Evolutionary conservation across 2,888 invertebrate species (phyloP).

Genomic region (Odontocolon sp.): DNA sequence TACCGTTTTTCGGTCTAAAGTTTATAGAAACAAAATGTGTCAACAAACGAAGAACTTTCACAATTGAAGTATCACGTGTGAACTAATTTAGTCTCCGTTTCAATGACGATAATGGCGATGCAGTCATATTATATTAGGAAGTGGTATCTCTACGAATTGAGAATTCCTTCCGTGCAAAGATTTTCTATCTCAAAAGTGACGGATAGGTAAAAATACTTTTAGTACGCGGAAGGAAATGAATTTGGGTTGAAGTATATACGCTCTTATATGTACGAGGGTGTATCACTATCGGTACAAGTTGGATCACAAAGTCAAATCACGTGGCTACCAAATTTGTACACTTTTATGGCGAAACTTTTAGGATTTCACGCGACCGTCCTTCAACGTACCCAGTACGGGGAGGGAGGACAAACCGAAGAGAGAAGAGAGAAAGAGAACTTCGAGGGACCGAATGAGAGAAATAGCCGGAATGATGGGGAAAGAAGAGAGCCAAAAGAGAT

Average conservation of each 20-base stretch:
- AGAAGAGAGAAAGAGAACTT: constrained; percentile 8
- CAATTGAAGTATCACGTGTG: no score
- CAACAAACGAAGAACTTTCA: no score
- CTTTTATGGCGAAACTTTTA: constrained; percentile 55
- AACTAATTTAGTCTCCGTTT: no score
- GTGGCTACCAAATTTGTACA: constrained; percentile 59
- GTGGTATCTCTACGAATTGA: no score
- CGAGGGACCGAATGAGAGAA: constrained; percentile 4
- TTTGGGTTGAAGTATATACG: constrained; percentile 41
- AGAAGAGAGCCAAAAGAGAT: constrained; percentile 29
- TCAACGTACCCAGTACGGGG: constrained; percentile 49
- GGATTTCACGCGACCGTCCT: constrained; percentile 50
- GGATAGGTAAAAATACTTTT: constrained; percentile 21
- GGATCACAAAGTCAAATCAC: constrained; percentile 54
- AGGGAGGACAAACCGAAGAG: constrained; percentile 33
- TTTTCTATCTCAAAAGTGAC: no score
- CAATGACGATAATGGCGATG: no score
- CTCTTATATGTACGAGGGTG: constrained; percentile 23
- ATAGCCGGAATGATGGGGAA: no score
- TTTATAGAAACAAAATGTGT: no score
- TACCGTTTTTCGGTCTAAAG: no score
- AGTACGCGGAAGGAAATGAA: constrained; percentile 30
- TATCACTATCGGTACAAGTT: constrained; percentile 43
- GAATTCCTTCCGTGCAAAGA: no score
- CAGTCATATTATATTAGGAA: no score